Evolutionary conservation across 2,888 invertebrate species (phyloP), one percentile per base, ranked within the genome.

Genomic region (Myopa testacea): DNA sequence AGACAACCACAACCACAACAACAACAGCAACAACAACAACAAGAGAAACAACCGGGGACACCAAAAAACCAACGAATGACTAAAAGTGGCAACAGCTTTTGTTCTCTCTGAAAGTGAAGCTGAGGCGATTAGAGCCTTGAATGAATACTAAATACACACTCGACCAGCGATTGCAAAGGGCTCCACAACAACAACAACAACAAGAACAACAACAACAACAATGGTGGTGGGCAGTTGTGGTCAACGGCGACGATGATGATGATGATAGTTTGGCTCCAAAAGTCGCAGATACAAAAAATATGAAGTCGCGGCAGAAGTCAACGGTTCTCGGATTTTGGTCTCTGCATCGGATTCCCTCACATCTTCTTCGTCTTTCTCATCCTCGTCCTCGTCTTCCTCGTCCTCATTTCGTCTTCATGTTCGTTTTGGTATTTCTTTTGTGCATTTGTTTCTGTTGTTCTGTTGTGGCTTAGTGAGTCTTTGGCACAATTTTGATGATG

Each of bases 1-100:
- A 76, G 81, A 79, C 82, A 81, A 79, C 77, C 40, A 40, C 16
- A 80, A 55, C 55, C 5, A 55, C 55, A 55, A 55, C 50, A 50
- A 50, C 50, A 19, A 72, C 72, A 71, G 50, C 70, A 65, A 67
- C 65, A 73, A 67, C 34, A 67, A 58, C 34, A 50, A 65, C 50
- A 8, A 34, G 60, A 37, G 19, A 4, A 38, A 69, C 63, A 65
- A 62, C 55, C 55, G 40, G 58, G 40, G 58, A 75, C 40, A 60
- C 4, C 14, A 60, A 60, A 34, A 72, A 52, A 7, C 6, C 26
- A 55, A 71, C 50, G 63, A 63, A 50, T 62, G 63, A 40, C 74
- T 78, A 19, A 78, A 78, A 78, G 75, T 69, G 78, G 74, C 52
- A 78, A 75, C 74, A 70, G 65, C 40, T 63, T 55, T 72, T 65